Conservation (phyloP, 2,113 vertebrate genomes). For the Cercopithecus mona region DNA sequence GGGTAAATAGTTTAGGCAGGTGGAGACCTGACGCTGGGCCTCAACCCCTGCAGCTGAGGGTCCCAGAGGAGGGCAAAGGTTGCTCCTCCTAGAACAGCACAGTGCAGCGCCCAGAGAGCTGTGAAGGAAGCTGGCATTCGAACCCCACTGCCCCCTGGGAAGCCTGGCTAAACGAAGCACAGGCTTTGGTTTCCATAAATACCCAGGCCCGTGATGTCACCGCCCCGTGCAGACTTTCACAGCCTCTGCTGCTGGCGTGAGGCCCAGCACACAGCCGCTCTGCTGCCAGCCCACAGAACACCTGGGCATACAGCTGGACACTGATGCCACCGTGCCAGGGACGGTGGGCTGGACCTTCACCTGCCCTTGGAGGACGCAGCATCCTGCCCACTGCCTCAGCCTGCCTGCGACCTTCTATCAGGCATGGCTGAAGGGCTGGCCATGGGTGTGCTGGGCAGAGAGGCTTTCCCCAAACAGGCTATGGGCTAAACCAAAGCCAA, state of each 20-base stretch:
- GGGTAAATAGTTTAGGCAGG: neutral
- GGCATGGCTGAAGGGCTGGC: neutral
- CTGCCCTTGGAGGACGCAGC: neutral
- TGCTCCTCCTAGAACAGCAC: neutral
- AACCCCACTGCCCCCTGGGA: slow-evolving; percentile 37
- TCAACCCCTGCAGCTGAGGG: rapidly evolving
- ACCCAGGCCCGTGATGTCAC: slow-evolving; percentile 82
- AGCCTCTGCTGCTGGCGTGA: neutral
- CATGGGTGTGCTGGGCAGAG: neutral
- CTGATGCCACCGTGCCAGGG: neutral
- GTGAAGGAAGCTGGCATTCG: neutral
- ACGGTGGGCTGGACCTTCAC: neutral
- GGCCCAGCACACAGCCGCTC: neutral
- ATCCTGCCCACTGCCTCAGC: neutral
- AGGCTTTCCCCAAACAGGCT: neutral
- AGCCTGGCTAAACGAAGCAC: slow-evolving; percentile 52
- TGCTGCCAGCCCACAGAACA: neutral
- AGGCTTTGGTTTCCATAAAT: slow-evolving; percentile 81
- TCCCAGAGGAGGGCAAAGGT: neutral
- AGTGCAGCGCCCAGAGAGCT: neutral
- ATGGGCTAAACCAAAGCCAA: neutral
- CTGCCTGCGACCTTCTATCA: neutral
- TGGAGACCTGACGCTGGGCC: neutral
- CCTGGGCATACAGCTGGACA: neutral
- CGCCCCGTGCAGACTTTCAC: slow-evolving; percentile 64